A percentile compares a stretch with the other conserved stretches of the same genome.
These are phyloP conservation scores for Trilocha varians DNA, from an alignment of 2,888 invertebrate genomes.

Conservation along the genomic window DNA sequence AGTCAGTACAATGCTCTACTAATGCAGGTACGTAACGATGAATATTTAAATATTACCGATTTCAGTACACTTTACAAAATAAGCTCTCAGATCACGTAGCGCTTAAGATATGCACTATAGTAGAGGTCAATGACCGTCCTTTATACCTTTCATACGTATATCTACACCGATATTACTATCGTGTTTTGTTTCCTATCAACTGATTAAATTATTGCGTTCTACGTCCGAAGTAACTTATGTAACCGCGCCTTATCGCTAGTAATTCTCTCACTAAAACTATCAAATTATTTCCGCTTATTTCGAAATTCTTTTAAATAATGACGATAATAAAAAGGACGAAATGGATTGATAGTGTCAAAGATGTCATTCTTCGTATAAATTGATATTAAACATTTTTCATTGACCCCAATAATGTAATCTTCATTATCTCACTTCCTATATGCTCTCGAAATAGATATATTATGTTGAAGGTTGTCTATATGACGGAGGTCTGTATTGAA, in stretches of 20 bases:
- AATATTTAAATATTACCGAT: constrained; percentile 2
- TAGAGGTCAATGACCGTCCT: constrained; percentile 51
- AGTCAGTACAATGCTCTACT: neutral
- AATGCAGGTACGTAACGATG: neutral
- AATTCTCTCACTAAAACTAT: neutral
- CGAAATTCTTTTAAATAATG: neutral
- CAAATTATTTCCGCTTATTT: neutral
- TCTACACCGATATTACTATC: constrained; percentile 27
- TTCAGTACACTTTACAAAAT: constrained; percentile 12
- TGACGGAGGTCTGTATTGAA: no score
- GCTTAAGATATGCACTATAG: constrained; percentile 25
- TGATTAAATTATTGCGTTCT: constrained; percentile 13
- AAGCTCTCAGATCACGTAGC: constrained; percentile 24
- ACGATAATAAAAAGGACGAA: neutral
- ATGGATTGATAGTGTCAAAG: neutral
- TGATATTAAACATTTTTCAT: constrained; percentile 21
- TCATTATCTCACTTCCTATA: constrained; percentile 33
- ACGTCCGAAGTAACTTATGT: constrained; percentile 4
- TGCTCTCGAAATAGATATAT: constrained; percentile 13
- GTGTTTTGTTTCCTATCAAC: constrained; percentile 22
- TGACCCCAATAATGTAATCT: constrained; percentile 32
- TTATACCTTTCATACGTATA: constrained; percentile 35
- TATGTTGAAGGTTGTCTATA: constrained; percentile 21
- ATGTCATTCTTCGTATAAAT: constrained; percentile 2
- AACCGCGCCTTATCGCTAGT: constrained; percentile 1